Evolutionary conservation across 2,797 vertebrate species (phyloP).

Genomic region (Argya squamiceps): DNA sequence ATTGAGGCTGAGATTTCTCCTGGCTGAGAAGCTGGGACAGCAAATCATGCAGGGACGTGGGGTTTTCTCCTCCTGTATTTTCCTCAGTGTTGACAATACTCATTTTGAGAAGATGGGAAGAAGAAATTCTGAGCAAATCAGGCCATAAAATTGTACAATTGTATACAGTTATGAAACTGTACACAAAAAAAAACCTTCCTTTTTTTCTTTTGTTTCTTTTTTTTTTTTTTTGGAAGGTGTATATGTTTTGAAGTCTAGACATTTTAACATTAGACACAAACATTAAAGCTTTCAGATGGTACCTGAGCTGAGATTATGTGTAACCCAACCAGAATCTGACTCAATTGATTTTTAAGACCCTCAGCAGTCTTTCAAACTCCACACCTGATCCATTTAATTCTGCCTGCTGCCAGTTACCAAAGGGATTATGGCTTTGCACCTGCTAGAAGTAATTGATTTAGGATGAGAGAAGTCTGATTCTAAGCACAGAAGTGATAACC

Average conservation of each 20-base stretch:
- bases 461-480: background rate
- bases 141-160: background rate
- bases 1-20: background rate
- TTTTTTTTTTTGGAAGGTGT: background rate
- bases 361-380: background rate
- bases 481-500: background rate
- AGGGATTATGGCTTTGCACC: background rate
- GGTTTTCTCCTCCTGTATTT: background rate
- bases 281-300: background rate
- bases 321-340: constrained; percentile 27
- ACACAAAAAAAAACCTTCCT: background rate
- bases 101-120: background rate
- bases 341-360: constrained; percentile 48
- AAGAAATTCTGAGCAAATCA: background rate
- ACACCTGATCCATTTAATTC: background rate
- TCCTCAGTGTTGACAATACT: background rate
- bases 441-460: background rate
- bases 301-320: constrained; percentile 9
- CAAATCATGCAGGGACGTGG: background rate
- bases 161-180: too few relatives aligned
- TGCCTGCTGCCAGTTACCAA: background rate
- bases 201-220: background rate
- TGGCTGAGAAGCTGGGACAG: background rate
- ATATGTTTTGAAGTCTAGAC: background rate
- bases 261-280: background rate